Conservation (phyloP, 2,888 invertebrate genomes). For the Caenorhabditis afra region DNA sequence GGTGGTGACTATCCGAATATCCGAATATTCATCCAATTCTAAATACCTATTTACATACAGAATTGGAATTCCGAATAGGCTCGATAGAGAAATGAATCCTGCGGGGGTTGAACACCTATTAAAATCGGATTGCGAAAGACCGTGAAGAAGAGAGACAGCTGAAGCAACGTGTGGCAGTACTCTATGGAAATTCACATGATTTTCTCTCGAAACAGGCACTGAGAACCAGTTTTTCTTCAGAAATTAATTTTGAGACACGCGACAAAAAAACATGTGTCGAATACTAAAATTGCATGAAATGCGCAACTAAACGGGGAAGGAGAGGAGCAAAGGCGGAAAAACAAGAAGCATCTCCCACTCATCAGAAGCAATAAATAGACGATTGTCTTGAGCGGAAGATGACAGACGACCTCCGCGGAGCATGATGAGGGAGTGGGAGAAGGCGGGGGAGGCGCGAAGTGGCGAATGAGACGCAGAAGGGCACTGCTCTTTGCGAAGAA, state of each 20-base stretch:
- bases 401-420: constrained; percentile 35
- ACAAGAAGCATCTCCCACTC: constrained; percentile 23
- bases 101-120: constrained; percentile 3
- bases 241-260: not conserved
- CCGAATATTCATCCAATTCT: too few species aligned
- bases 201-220: not conserved
- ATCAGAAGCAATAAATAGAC: constrained; percentile 48
- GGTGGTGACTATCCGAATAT: too few species aligned
- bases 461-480: constrained; percentile 48
- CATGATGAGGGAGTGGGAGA: constrained; percentile 29
- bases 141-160: too few species aligned
- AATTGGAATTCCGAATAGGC: too few species aligned
- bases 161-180: not conserved
- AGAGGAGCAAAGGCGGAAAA: not conserved
- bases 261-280: constrained; percentile 3
- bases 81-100: too few species aligned
- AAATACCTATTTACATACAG: too few species aligned
- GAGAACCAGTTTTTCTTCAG: not conserved
- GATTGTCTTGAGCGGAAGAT: constrained; percentile 36
- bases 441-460: constrained; percentile 38
- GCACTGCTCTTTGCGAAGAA: constrained; percentile 38
- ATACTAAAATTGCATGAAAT: constrained; percentile 8
- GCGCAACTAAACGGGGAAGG: not conserved
- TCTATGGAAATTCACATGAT: not conserved
- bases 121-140: constrained; percentile 8